Evolutionary conservation across 2,888 invertebrate species (phyloP).

Genomic region (Tridacna gigas): DNA sequence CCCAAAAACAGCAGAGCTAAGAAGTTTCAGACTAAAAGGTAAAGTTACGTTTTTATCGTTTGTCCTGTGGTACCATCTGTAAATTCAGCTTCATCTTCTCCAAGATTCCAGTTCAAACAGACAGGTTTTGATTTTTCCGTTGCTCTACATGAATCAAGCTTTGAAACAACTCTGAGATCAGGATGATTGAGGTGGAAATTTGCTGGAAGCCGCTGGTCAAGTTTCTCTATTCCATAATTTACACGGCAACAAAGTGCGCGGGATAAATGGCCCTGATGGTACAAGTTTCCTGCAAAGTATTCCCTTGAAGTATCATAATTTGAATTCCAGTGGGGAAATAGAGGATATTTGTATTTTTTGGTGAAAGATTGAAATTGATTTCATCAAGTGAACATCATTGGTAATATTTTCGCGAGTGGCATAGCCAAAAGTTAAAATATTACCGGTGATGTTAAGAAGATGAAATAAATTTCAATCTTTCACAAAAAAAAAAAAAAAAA

Average conservation of each 20-base stretch:
- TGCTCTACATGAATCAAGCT: slow-evolving; percentile 81
- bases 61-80: slow-evolving; percentile 83
- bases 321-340: too few relatives aligned
- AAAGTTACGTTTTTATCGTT: slow-evolving; percentile 19
- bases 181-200: slow-evolving; percentile 84
- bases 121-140: slow-evolving; percentile 84
- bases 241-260: slow-evolving; percentile 85
- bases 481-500: too few relatives aligned
- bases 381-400: too few relatives aligned
- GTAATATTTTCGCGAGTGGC: too few relatives aligned
- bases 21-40: too few relatives aligned
- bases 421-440: too few relatives aligned
- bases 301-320: too few relatives aligned
- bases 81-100: slow-evolving; percentile 83
- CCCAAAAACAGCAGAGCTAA: too few relatives aligned
- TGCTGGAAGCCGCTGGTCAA: slow-evolving; percentile 75
- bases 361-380: too few relatives aligned
- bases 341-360: too few relatives aligned
- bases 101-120: slow-evolving; percentile 84
- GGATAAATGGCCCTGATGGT: slow-evolving; percentile 84
- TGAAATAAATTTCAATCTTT: too few relatives aligned
- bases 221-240: slow-evolving; percentile 69
- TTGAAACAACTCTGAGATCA: slow-evolving; percentile 82
- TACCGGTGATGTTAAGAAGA: too few relatives aligned
- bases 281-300: slow-evolving; percentile 80